Base-by-base conservation (phyloP, 2,797 vertebrate genomes). In the Mormyrus hasselquistii region DNA sequence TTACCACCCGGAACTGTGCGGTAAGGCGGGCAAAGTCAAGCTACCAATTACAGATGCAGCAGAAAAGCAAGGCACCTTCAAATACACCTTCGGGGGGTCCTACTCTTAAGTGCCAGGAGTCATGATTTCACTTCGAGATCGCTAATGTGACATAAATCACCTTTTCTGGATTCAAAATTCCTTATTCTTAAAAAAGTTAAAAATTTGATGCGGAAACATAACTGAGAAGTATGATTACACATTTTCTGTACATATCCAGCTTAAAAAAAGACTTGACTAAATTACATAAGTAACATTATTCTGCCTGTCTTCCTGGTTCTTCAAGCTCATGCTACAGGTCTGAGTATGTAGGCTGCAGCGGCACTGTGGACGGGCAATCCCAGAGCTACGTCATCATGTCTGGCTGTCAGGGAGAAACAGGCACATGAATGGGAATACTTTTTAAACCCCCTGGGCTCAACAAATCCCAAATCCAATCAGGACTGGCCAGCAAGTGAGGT, bases 401-500 rank as follows among this genome's bases (percentile, higher is more conserved):
- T 84, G 47, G 82, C 82, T 49, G 41, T 7, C 44, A 9, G 82
- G 19, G 82, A 47, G 41, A 19, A 50, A 84, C 47, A 84, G 73
- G 73, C 38, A 19, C 16, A 38, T 79, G 73, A 79, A 79, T 41
- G 65, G 25, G 73, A 47, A 19, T 41, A 41, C 19, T 44, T 44
- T 41, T 41, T 16, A 41, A 79, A 9, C 73, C 38, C 73, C 38
- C 34, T 44, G 19, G 44, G 82, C 41, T 50, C 9, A 12, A 84
- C n/a, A 50, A 84, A 84, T 50, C 82, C 91, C 91, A 79, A 50
- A 52, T 84, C 82, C 47, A 84, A 90, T 92, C 90, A 87, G 90
- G 90, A 91, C 90, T 90, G 87, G 89, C 91, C 89, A 92, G 87
- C 92, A 93, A 92, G 91, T 93, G 91, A 94, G 93, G 90, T 92